These are phyloP conservation scores for Muscidifurax raptorellus DNA, from an alignment of 1,140 invertebrate genomes.

Conservation along the genomic window DNA sequence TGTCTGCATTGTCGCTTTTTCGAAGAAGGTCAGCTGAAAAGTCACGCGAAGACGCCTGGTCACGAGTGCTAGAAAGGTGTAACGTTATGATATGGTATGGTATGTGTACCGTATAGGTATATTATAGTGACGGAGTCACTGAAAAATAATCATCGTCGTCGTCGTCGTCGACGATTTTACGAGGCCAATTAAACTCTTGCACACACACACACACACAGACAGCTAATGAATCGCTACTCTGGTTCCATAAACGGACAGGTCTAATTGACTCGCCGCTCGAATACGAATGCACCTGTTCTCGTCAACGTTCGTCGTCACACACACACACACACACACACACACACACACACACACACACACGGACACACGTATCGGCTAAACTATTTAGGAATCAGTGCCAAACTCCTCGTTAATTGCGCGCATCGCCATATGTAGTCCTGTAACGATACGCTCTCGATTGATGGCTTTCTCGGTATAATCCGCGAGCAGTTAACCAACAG, in stretches of 20 bases:
- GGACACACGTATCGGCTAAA: neutral
- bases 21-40: no score
- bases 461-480: neutral
- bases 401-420: slow-evolving; percentile 33
- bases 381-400: slow-evolving; percentile 39
- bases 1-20: neutral
- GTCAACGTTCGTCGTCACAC: no score
- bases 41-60: no score
- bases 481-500: no score
- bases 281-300: neutral
- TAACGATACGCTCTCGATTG: slow-evolving; percentile 15
- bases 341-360: no score
- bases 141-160: neutral
- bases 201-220: neutral
- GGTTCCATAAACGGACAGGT: neutral
- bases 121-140: neutral
- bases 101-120: no score
- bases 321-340: no score
- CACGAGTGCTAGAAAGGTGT: no score
- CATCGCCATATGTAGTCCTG: slow-evolving; percentile 1
- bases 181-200: neutral
- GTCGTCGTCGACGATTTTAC: neutral
- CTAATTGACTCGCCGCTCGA: slow-evolving; percentile 25
- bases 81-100: no score
- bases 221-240: neutral